Evolutionary conservation across 1,140 invertebrate genomes (phyloP).

Genomic region (Drosophila guanche): DNA sequence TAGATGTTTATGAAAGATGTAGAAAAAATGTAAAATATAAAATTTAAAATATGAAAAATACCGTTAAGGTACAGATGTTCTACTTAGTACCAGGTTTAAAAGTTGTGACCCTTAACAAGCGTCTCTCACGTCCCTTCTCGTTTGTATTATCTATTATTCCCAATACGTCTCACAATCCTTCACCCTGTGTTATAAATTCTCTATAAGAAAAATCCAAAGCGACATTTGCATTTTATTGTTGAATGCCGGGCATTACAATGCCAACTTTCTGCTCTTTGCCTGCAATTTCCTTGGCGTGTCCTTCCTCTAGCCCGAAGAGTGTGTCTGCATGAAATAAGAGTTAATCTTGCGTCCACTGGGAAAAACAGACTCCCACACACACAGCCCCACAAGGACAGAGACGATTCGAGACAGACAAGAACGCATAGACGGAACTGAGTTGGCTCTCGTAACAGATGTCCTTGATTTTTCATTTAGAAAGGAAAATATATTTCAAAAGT

Average conservation of each 20-base stretch:
- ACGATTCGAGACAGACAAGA: no score
- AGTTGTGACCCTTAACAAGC: no score
- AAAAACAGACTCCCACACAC: slow-evolving; percentile 20
- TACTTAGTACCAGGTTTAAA: no score
- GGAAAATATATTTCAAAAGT: slow-evolving; percentile 42
- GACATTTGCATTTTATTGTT: slow-evolving; percentile 71
- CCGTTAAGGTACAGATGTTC: no score
- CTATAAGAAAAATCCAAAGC: slow-evolving; percentile 57
- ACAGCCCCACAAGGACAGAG: neutral
- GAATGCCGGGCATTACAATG: slow-evolving; percentile 60
- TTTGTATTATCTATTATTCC: no score
- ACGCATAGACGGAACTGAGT: slow-evolving; percentile 9
- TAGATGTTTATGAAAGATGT: no score
- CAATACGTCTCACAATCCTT: neutral
- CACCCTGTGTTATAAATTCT: slow-evolving; percentile 42
- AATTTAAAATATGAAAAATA: no score
- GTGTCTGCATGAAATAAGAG: slow-evolving; percentile 69
- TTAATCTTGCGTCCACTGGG: slow-evolving; percentile 67
- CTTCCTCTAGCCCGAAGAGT: slow-evolving; percentile 1
- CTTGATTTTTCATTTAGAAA: slow-evolving; percentile 63
- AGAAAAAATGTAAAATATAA: no score
- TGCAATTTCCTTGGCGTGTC: slow-evolving; percentile 48
- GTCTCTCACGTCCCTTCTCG: no score
- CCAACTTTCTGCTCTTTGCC: slow-evolving; percentile 58
- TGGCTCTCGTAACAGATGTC: slow-evolving; percentile 60